phyloP scores from a whole-genome alignment of 2,888 invertebrate species.

The Tipula vernalis region DNA sequence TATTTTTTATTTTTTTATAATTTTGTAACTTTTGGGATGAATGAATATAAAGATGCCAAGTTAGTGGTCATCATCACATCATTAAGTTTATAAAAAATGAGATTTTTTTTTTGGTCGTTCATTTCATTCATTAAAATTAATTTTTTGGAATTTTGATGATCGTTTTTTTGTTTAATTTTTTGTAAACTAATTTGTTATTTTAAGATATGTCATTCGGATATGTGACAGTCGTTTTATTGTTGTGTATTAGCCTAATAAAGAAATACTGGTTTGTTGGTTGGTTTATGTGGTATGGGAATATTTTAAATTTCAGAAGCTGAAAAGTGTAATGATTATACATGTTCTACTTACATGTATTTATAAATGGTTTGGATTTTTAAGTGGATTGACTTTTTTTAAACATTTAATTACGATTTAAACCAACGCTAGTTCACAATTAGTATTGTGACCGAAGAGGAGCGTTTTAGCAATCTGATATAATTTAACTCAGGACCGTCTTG shows the following conservation, averaged over 20 bases:
- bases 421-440: no score
- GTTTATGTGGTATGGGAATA: background rate
- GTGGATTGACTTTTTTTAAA: no score
- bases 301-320: background rate
- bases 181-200: background rate
- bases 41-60: background rate
- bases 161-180: background rate
- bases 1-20: no score
- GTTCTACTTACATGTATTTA: background rate
- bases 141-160: background rate
- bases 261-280: background rate
- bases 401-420: no score
- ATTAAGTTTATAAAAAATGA: slow-evolving; percentile 4
- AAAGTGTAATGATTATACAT: background rate
- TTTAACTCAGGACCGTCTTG: no score
- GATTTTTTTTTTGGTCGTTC: background rate
- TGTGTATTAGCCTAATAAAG: background rate
- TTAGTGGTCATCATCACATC: background rate
- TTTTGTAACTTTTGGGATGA: background rate
- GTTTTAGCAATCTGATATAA: no score
- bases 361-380: no score
- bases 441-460: no score
- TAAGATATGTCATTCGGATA: background rate
- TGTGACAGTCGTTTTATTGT: background rate
- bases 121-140: background rate